phyloP scores from a whole-genome alignment of 2,113 vertebrate species.

The Amazona vittata region DNA sequence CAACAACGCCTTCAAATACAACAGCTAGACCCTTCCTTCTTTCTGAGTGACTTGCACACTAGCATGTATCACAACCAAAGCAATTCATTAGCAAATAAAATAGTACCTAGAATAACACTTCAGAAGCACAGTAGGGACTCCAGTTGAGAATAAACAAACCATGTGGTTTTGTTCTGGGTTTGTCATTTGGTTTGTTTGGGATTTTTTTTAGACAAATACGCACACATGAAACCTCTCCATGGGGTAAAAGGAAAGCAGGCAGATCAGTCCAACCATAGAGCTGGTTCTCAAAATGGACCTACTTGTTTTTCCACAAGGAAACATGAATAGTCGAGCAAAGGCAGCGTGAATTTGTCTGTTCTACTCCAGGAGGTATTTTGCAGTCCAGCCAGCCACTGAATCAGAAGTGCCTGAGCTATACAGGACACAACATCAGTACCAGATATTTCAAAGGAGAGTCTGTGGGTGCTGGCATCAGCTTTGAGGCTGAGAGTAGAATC shows the following conservation, averaged over 20 bases:
- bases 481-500: background rate
- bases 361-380: background rate
- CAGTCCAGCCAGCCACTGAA: background rate
- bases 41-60: background rate
- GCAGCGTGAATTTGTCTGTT: background rate
- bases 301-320: background rate
- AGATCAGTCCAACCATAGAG: background rate
- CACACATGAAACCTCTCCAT: background rate
- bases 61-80: background rate
- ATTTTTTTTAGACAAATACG: background rate
- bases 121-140: background rate
- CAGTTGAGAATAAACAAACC: background rate
- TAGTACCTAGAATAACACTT: background rate
- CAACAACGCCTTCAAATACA: background rate
- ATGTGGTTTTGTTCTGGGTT: background rate
- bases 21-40: background rate
- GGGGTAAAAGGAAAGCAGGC: background rate
- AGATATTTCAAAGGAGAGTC: background rate
- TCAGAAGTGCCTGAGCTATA: background rate
- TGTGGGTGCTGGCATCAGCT: background rate
- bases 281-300: background rate
- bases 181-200: background rate
- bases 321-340: fast-evolving
- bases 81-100: background rate
- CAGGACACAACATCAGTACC: background rate